phyloP scores from a whole-genome alignment of 2,797 vertebrate species.

The Sphenopsis melanotis region DNA sequence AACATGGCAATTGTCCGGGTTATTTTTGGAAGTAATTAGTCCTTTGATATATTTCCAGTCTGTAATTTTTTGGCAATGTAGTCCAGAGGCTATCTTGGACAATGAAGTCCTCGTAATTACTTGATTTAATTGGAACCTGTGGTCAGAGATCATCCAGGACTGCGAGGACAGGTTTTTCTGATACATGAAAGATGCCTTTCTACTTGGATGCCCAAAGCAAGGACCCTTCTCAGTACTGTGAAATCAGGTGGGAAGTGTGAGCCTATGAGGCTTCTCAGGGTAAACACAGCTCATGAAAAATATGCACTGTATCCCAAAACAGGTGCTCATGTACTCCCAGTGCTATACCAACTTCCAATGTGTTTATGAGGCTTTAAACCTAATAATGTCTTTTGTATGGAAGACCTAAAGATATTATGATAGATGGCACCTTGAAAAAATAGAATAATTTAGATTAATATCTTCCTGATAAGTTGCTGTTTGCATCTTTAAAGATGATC shows the following conservation, averaged over 20 bases:
- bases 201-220: background rate
- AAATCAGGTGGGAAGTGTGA: background rate
- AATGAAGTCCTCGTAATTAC: background rate
- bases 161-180: background rate
- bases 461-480: background rate
- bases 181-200: background rate
- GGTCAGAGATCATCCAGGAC: background rate
- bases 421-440: background rate
- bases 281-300: background rate
- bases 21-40: constrained; percentile 43
- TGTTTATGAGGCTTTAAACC: background rate
- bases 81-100: constrained; percentile 2
- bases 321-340: accelerated
- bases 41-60: background rate
- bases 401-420: background rate
- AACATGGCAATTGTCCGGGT: background rate
- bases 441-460: background rate
- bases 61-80: background rate
- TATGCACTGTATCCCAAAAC: background rate
- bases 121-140: constrained; percentile 13
- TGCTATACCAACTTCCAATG: background rate
- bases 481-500: background rate
- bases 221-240: background rate
- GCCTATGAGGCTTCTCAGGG: background rate
- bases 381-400: background rate